Evolutionary conservation across 2,113 vertebrate genomes (phyloP), one percentile per base, ranked within the genome.

Genomic region (Oryzias woworae): DNA sequence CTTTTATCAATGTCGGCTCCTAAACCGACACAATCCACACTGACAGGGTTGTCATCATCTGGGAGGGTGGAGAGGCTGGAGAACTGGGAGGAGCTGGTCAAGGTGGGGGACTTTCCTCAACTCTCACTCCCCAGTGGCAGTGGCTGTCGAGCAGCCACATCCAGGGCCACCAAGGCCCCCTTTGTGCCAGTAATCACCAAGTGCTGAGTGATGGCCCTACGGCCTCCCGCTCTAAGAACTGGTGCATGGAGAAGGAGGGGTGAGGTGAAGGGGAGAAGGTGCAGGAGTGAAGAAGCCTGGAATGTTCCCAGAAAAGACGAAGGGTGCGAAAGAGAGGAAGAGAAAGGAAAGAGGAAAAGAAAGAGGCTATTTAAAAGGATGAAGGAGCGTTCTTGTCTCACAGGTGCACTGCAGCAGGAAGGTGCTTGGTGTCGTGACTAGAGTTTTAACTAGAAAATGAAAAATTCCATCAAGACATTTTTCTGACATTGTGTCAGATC

Each of bases 1-100:
- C 78, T 83, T 87, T 83, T 85, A 87, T 87, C 75, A 42, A 54
- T 14, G 45, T 48, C 71, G 64, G 76, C 76, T 72, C 69, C 75
- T 73, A 36, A 16, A 56, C 72, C 46, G 43, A 67, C 47, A 67
- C 80, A 90, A 89, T 90, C 89, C 79, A 62, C 82, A 84, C 79
- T 90, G 90, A 90, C 86, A 90, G 89, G 75, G 78, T 90, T 90
- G 85, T 90, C 87, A 90, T 85, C 88, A 62, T 85, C 53, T 20
- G 72, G 59, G 59, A 69, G 78, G 83, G 62, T 54, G 69, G 84
- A 77, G 78, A 75, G 64, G 78, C 66, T 3, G 70, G 71, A 86
- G 76, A 62, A 65, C 73, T 81, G 52, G 53, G 45, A 56, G 67
- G 77, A 69, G 50, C 77, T 12, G 36, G 65, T 42, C 53, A 41